Base-by-base conservation (phyloP, 2,888 invertebrate genomes). In the Orthonychiurus folsomi region DNA sequence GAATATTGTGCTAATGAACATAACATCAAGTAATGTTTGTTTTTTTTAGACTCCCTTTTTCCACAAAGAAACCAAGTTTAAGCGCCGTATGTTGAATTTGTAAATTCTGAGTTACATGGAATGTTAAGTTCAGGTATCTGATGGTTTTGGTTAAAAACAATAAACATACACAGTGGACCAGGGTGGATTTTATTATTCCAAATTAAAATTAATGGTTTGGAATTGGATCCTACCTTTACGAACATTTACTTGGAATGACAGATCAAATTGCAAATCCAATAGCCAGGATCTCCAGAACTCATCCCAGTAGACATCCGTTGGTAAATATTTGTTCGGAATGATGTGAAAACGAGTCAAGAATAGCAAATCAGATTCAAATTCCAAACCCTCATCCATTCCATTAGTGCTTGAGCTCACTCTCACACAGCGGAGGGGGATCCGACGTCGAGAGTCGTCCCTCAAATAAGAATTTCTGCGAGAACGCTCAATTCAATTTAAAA, bases 351-450 rank as follows among this genome's bases (percentile, higher is more conserved):
- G 37, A 37, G 37, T 37, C 37, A 37, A 37, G 37, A 37, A 37
- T 37, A 37, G 37, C 37, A 37, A 37, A 37, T 37, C 37, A 37
- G 37, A 37, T 37, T 37, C 37, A 37, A 37, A 37, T 37, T 37
- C 37, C 37, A 5, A 37, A 37, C 15, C 15, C 37, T 15, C 37
- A 9, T 9, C 37, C 15, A 5, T 37, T 37, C 37, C 15, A 37
- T 37, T 37, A 37, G 37, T 37, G 37, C 37, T 37, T 37, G 37
- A 37, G 37, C 15, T 37, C 9, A 37, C 9, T n/a, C 37, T 15
- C 37, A 37, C 15, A 37, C 15, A n/a, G 37, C 5, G 37, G 15
- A 37, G 37, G 15, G 37, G 15, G 37, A 5, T 37, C 37, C 5
- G 15, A 5, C 37, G 15, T 37, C 37, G 15, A 37, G 15, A 5